A percentile compares a stretch with the other conserved stretches of the same genome.
These are phyloP conservation scores for Cetoscarus ocellatus DNA, from an alignment of 2,797 vertebrate genomes.

Conservation along the genomic window DNA sequence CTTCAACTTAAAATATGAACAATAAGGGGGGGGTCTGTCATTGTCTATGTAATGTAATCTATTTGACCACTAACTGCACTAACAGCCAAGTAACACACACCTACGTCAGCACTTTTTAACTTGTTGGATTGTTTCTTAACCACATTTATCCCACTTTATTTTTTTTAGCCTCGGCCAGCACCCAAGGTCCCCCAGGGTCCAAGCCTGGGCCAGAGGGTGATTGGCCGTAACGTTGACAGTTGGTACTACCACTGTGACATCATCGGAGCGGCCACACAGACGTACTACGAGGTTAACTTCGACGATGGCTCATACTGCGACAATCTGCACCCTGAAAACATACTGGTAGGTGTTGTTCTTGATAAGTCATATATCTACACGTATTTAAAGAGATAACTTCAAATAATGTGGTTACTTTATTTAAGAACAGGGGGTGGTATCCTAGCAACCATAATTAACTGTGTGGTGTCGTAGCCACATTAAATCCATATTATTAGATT, in stretches of 20 bases:
- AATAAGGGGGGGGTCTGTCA: no score
- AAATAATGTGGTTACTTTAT: neutral
- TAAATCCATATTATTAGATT: no score
- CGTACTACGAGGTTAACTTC: conserved; percentile 95
- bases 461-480: neutral
- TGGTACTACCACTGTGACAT: conserved; percentile 93
- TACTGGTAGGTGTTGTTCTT: conserved; percentile 85
- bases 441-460: conserved; percentile 8
- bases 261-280: conserved; percentile 91
- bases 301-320: conserved; percentile 97
- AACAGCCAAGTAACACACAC: no score
- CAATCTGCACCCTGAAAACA: conserved; percentile 94
- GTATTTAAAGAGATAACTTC: neutral
- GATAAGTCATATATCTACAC: neutral
- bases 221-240: conserved; percentile 91
- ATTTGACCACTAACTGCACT: no score
- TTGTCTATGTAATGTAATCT: no score
- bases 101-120: no score
- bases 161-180: conserved; percentile 51
- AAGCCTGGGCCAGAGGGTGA: conserved; percentile 90
- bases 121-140: neutral
- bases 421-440: conserved; percentile 3
- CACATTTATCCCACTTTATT: neutral
- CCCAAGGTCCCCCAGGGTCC: conserved; percentile 77
- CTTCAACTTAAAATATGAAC: no score